Percentiles rank a stretch among this genome's conserved stretches.
Conservation (phyloP, 2,113 vertebrate species). For the Plecotus auritus region DNA sequence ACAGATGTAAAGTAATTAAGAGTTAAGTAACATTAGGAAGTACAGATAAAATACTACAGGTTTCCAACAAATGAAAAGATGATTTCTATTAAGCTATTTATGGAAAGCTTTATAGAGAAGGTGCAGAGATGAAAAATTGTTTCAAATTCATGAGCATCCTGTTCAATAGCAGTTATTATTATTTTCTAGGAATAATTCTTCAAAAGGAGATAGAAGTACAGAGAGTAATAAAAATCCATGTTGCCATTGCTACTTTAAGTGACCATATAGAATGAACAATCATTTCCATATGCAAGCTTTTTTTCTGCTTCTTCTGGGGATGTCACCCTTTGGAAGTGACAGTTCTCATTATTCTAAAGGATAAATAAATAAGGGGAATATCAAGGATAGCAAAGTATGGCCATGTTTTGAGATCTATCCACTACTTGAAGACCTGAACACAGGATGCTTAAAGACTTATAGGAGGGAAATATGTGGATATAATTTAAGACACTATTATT, state of each 20-base stretch:
- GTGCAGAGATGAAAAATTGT: neutral
- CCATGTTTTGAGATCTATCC: conserved; percentile 19
- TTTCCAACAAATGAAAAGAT: neutral
- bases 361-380: neutral
- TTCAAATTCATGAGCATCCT: neutral
- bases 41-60: neutral
- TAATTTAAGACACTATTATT: conserved; percentile 56
- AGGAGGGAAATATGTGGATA: conserved; percentile 46
- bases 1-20: conserved; percentile 3
- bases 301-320: neutral
- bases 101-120: conserved; percentile 23
- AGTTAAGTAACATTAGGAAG: neutral
- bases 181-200: conserved; percentile 20
- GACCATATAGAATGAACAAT: neutral
- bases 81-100: conserved; percentile 23
- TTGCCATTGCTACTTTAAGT: neutral
- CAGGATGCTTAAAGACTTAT: conserved; percentile 53
- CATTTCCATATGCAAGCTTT: neutral
- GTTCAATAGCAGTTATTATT: conserved; percentile 16
- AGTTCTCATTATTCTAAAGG: neutral
- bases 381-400: conserved; percentile 25
- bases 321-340: neutral
- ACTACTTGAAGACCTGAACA: conserved; percentile 20
- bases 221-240: neutral
- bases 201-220: neutral